Evolutionary conservation across 2,797 vertebrate genomes (phyloP).

Genomic region (Gymnothorax reevesii): DNA sequence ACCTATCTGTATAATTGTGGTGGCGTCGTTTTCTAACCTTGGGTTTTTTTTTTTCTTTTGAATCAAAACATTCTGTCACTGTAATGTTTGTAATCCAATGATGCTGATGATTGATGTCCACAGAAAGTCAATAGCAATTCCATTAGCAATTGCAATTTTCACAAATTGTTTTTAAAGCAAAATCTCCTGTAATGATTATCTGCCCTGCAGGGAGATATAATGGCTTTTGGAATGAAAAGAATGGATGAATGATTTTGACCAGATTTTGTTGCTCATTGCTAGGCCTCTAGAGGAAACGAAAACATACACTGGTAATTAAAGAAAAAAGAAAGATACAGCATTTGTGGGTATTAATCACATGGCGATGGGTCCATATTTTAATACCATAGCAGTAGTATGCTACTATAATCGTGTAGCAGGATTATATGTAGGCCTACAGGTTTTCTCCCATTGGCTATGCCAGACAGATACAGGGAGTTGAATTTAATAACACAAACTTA

Average conservation of each 20-base stretch:
- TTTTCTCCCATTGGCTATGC: not conserved
- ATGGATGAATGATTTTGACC: not conserved
- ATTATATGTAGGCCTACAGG: not conserved
- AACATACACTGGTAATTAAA: not conserved
- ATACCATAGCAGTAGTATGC: not conserved
- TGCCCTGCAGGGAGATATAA: not conserved
- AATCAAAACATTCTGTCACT: not conserved
- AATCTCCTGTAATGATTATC: not conserved
- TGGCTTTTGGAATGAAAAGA: not conserved
- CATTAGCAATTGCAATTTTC: conserved; percentile 12
- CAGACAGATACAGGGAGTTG: not conserved
- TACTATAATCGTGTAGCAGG: not conserved
- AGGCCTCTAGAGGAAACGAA: not conserved
- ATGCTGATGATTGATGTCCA: not conserved
- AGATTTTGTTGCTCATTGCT: not conserved
- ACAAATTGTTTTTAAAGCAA: not conserved
- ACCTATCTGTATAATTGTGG: not conserved
- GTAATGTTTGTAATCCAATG: conserved; percentile 1
- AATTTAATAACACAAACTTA: not conserved
- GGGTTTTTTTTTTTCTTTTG: not conserved
- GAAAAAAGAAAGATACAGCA: not conserved
- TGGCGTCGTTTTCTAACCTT: not conserved
- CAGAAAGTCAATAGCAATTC: conserved; percentile 6
- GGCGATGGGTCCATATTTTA: not conserved
- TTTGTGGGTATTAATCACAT: not conserved